Base-by-base conservation (phyloP, 2,113 vertebrate species). In the Hoplias malabaricus region DNA sequence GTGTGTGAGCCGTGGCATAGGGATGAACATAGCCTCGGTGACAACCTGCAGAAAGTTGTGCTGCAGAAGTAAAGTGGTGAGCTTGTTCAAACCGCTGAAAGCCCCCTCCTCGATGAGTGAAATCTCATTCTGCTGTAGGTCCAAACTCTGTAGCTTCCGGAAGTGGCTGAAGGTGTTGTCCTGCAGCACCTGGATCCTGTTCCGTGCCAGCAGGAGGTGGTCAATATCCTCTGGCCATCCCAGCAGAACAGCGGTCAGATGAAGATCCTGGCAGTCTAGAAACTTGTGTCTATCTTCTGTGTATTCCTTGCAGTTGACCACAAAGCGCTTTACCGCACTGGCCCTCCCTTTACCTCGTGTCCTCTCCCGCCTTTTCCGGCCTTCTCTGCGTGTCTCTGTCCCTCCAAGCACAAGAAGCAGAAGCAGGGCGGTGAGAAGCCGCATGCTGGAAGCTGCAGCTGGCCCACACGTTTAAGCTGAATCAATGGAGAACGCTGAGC, bases 81-180 rank as follows among this genome's bases (percentile, higher is more conserved):
- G 95, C 79, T 90, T 93, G 25, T 83, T 90, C 72, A 99, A 92
- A 53, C 98, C 97, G 0, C 81, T 92, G 89, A 99, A 99, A 0
- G 96, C 95, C 2, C 92, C 87, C 0, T 87, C 93, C 66, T 98
- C 96, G 38, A 99, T 92, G 90, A 92, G 93, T 71, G 93, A 89
- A 82, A 99, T 95, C 71, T 92, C 88, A 25, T 99, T 99, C 85
- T 97, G 96, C 79, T 98, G 97, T 62, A 99, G 93, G 89, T 99
- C 98, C 83, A 99, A 85, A 75, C 93, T 98, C 85, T 93, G 94
- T 67, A 99, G 84, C 85, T 84, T 92, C 54, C 85, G 91, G 80
- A 96, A 97, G 83, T 90, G 91, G 59, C 94, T 92, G 87, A 99
- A 99, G 90, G 94, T 95, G 80, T 93, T 94, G 81, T 94, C 92